Evolutionary conservation across 2,888 invertebrate genomes (phyloP), one percentile per base, ranked within the genome.

Genomic region (Dolichopus griseipennis): DNA sequence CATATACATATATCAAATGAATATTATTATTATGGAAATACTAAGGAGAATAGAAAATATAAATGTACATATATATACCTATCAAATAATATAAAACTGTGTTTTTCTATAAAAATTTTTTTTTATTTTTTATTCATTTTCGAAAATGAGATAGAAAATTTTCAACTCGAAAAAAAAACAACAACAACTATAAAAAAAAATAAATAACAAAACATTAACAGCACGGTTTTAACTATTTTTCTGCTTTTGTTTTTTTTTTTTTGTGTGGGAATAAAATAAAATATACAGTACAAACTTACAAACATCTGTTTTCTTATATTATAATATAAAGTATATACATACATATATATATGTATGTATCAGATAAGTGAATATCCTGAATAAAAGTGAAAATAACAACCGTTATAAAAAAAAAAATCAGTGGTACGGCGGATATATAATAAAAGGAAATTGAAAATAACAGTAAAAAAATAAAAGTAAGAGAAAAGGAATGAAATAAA

Each of bases 301-400:
- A 27, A 5, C 27, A 27, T 27, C 27, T 27, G 27, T 27, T 27
- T 27, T 27, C 5, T 27, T 27, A 27, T 27, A 27, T 27, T 27
- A 27, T 27, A n/a, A 18, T 52, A 18, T 15, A 18, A 4, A 37
- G 37, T 37, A 37, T n/a, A 6, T 41, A 9, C 41, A 9, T 52
- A 18, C 4, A 52, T 43, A 6, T 43, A 43, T 43, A 15, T 15
- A 43, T 52, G 52, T 18, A 52, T 52, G 6, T 18, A 12, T 18
- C 2, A 52, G 15, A 52, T 12, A 6, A 18, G 52, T 52, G 18
- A 52, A 52, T 52, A 52, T 52, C 52, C 52, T 52, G 52, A 52
- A 52, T 52, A 52, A 52, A 52, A 52, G 52, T 52, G 52, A 52
- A 52, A 52, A 52, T 52, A 52, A 52, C n/a, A 52, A 52, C 52